Evolutionary conservation across 2,888 invertebrate genomes (phyloP).

Genomic region (Creontiades dilutus): DNA sequence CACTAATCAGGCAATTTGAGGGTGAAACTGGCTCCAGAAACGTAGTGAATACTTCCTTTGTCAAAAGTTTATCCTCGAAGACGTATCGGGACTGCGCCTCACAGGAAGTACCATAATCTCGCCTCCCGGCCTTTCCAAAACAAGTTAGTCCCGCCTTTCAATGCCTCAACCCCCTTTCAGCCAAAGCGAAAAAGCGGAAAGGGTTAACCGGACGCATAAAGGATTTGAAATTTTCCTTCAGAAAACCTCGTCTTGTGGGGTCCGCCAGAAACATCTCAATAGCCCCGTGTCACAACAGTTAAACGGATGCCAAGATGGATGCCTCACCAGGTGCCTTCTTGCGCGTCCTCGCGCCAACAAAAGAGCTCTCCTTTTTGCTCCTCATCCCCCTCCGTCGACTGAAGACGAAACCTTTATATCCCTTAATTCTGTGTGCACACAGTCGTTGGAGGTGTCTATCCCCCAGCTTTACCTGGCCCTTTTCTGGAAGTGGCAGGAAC

Average conservation of each 20-base stretch:
- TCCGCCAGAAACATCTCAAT: slow-evolving; percentile 9
- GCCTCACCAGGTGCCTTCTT: background rate
- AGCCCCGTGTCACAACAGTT: slow-evolving; percentile 30
- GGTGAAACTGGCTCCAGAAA: too few relatives aligned
- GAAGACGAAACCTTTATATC: slow-evolving; percentile 52
- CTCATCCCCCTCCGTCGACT: background rate
- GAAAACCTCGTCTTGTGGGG: background rate
- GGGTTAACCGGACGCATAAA: slow-evolving; percentile 1
- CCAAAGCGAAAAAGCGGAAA: background rate
- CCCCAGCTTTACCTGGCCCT: background rate
- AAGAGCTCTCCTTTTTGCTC: background rate
- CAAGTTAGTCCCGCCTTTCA: background rate
- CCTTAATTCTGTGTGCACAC: slow-evolving; percentile 63
- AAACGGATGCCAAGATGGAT: slow-evolving; percentile 32
- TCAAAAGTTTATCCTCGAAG: too few relatives aligned
- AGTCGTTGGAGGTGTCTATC: slow-evolving; percentile 44
- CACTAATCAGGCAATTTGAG: too few relatives aligned
- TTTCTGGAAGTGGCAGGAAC: background rate
- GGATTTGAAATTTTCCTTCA: background rate
- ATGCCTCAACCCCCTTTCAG: background rate
- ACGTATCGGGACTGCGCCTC: background rate
- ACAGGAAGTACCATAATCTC: background rate
- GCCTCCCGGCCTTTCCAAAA: background rate
- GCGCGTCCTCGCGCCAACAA: slow-evolving; percentile 5
- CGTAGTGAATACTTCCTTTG: too few relatives aligned